phyloP scores from a whole-genome alignment of 37 sponge, comb jelly and placozoan genomes.

The Dysidea cf. avara region DNA sequence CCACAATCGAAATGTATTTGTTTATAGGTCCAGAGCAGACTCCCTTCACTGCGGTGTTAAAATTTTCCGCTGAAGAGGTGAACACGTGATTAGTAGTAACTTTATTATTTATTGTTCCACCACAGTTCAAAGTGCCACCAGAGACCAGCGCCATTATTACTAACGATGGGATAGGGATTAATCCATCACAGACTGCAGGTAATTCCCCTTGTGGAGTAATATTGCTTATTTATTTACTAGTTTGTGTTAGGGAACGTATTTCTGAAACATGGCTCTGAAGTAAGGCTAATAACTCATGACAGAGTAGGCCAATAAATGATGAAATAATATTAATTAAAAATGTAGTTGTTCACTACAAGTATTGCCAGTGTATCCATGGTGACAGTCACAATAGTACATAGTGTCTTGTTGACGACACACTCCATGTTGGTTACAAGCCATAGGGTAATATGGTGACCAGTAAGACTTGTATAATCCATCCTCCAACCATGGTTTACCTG shows the following conservation, averaged over 20 bases:
- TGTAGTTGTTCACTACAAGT: too few species aligned
- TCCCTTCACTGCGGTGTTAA: slow-evolving; percentile 97
- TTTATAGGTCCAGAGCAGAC: slow-evolving; percentile 95
- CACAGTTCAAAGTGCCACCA: slow-evolving; percentile 96
- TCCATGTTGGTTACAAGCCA: slow-evolving; percentile 36
- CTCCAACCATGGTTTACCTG: slow-evolving; percentile 73
- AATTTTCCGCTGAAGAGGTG: slow-evolving; percentile 99
- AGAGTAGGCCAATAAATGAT: slow-evolving; percentile 85
- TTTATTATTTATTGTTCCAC: neutral
- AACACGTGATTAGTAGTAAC: neutral
- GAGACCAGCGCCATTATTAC: slow-evolving; percentile 99
- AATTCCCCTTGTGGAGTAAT: neutral
- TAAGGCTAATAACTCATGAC: slow-evolving; percentile 94
- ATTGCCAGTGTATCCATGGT: too few species aligned
- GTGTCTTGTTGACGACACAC: neutral
- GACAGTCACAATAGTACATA: neutral
- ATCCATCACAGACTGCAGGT: slow-evolving; percentile 93
- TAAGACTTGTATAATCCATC: slow-evolving; percentile 58
- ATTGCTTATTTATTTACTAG: neutral
- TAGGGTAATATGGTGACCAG: slow-evolving; percentile 31
- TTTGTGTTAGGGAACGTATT: slow-evolving; percentile 80
- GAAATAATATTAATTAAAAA: neutral
- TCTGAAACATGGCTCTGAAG: slow-evolving; percentile 93
- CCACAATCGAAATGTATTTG: neutral
- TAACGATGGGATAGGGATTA: slow-evolving; percentile 99